Base-by-base conservation (phyloP, 2,888 invertebrate species). In the Willowsia nigromaculata region DNA sequence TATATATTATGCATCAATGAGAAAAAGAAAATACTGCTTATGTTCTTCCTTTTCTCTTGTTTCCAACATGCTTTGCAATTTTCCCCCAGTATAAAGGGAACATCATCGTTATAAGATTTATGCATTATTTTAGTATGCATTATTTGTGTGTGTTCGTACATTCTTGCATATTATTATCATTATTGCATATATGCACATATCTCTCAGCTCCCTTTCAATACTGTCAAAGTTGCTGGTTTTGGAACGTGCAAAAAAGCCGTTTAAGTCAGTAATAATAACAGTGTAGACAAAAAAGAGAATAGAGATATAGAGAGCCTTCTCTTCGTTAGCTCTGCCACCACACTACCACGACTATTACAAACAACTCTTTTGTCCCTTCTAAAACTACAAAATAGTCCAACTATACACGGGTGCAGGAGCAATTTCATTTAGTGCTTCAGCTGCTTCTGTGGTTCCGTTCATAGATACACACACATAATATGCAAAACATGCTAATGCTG, bases 361-460 rank as follows among this genome's bases (percentile, higher is more conserved):
- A 71, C 40, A 40, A 9, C 68, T 50, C 33, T 74, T 71, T 85
- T 76, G 85, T 78, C 85, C 85, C 78, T 76, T 74, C 50, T 74
- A 74, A 50, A 74, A 68, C n/a, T 18, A 33, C 13, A 65, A 84
- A 59, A 85, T 43, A 40, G 33, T 30, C 74, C 62, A n/a, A 78
- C 11, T 62, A 15, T 30, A 30, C 25, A 30, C 68, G 25, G 78
- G 50, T 33, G 47, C 15, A 25, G 62, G 85, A 85, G 85, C 85
- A 85, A 85, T 85, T 85, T 85, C 78, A 85, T 85, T 43, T 85
- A 62, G 74, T 76, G 43, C 47, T 59, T 76, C 27, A 50, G 43
- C 68, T 56, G 18, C n/a, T n/a, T n/a, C n/a, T n/a, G 37, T 4
- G 30, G 30, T 15, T 33, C 4, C 37, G 9, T 37, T 1, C 22